phyloP scores from a whole-genome alignment of 2,797 vertebrate species.

The Masticophis lateralis region DNA sequence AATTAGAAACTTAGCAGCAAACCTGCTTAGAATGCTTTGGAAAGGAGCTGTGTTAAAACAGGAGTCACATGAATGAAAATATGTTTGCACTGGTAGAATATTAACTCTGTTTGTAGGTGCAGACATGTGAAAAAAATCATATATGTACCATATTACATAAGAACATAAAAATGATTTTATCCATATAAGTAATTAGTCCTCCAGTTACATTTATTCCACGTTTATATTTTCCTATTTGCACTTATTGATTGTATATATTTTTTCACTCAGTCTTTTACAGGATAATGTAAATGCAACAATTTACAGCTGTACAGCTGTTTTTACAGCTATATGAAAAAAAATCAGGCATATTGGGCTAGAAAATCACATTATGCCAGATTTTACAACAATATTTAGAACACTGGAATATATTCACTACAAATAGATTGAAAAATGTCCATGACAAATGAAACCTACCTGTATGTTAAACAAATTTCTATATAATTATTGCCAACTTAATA shows the following conservation, averaged over 20 bases:
- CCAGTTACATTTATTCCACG: conserved; percentile 23
- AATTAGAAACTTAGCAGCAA: background rate
- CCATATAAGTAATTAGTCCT: conserved; percentile 44
- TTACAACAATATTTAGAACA: background rate
- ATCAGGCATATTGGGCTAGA: background rate
- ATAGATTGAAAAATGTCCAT: background rate
- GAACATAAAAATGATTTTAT: conserved; percentile 30
- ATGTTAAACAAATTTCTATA: background rate
- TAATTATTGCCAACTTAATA: background rate
- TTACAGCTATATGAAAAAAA: background rate
- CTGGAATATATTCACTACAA: background rate
- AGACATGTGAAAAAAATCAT: background rate
- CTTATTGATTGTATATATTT: background rate
- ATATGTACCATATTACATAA: conserved; percentile 48
- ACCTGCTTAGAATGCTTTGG: background rate
- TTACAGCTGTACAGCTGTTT: too few species aligned
- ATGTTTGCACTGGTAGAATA: background rate
- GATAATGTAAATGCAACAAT: background rate
- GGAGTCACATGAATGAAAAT: background rate
- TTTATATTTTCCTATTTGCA: conserved; percentile 20
- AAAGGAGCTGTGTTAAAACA: background rate
- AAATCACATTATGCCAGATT: background rate
- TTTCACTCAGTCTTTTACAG: background rate
- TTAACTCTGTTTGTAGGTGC: background rate
- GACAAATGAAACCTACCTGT: background rate